Conservation (phyloP, 2,113 vertebrate genomes). For the Menura novaehollandiae region DNA sequence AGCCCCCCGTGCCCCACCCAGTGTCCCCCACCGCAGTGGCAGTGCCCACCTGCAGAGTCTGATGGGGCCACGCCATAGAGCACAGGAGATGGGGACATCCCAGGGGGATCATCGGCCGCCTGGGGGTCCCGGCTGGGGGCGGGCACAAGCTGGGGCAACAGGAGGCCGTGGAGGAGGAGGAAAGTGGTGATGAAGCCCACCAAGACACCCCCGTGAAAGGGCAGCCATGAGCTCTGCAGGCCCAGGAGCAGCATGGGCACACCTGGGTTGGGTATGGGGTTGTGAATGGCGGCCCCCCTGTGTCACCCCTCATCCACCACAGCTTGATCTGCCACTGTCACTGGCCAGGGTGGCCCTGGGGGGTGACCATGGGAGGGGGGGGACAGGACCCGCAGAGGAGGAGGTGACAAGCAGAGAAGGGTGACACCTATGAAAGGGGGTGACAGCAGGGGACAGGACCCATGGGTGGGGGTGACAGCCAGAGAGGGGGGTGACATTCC, state of each 20-base stretch:
- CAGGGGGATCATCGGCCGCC: not conserved
- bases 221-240: not conserved
- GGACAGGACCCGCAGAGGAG: not conserved
- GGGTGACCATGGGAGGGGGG: not conserved
- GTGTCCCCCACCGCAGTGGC: not conserved
- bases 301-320: not conserved
- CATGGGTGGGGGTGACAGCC: not conserved
- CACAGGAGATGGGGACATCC: fast-evolving
- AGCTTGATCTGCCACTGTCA: not conserved
- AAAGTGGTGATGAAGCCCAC: not conserved
- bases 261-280: not conserved
- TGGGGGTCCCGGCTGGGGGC: not conserved
- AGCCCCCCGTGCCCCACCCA: not conserved
- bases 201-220: not conserved
- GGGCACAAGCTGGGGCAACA: not conserved
- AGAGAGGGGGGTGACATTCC: not conserved
- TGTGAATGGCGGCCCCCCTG: not conserved
- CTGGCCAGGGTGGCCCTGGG: not conserved
- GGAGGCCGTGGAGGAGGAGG: not conserved
- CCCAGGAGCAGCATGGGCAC: not conserved
- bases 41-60: not conserved
- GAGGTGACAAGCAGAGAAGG: not conserved
- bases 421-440: not conserved
- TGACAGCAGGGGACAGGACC: too few relatives aligned
- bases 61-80: not conserved